Base-by-base conservation (phyloP, 2,113 vertebrate genomes). In the Percina caprodes region DNA sequence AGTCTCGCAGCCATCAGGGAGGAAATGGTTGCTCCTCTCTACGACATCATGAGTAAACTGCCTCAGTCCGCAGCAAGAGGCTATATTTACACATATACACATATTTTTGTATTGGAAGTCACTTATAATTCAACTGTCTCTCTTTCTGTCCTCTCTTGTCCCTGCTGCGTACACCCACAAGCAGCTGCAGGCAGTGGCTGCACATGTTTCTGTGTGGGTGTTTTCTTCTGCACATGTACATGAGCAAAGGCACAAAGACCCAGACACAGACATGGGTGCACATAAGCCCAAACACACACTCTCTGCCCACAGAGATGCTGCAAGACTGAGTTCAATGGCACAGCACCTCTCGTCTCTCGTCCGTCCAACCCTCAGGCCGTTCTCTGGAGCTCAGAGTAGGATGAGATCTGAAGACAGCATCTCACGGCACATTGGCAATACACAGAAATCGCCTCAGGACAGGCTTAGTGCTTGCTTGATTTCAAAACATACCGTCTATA, bases 391-490 rank as follows among this genome's bases (percentile, higher is more conserved):
- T 86, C 75, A 33, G 54, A 77, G 55, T 69, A n/a, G 67, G 61
- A 80, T 16, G 15, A 80, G 80, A 90, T 87, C 69, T 78, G 68
- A 83, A 65, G 49, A 88, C 85, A 70, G 67, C 63, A 80, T 83
- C 77, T 78, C 26, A 84, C 2, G n/a, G 23, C 13, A 61, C 33
- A 46, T 9, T 86, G 91, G 67, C 77, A 80, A 74, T 39, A 81
- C 61, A 74, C 33, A 63, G n/a, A 80, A 48, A 52, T 11, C 3
- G 69, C 68, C 72, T 62, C 5, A 58, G 77, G 60, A 72, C 3
- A 18, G 65, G 48, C 49, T 82, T 51, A 77, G 63, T 24, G 45
- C 33, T 74, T 30, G 46, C 14, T 84, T 59, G 49, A 69, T 74
- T 77, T 78, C 12, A 24, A 26, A 59, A 56, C 26, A 58, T 26